Base-by-base conservation (phyloP, 2,113 vertebrate genomes). In the Pipra filicauda region DNA sequence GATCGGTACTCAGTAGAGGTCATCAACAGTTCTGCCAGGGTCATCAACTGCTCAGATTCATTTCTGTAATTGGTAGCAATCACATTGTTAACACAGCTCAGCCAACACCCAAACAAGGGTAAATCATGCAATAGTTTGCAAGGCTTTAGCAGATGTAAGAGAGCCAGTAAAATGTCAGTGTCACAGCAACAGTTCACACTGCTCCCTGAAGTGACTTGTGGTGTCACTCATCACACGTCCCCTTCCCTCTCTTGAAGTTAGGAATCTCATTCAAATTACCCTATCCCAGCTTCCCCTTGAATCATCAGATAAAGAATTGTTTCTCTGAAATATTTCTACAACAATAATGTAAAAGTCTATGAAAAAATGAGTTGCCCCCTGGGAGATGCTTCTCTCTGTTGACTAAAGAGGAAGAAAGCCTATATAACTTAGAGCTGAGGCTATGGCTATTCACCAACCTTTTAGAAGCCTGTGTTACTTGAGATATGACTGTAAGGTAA, bases 221-320 rank as follows among this genome's bases (percentile, higher is more conserved):
- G 8, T 81, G n/a, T 62, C 52, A 21, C 15, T 69, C 5, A 16
- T 4, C 1, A 1, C 15, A 27, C 0, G 0, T 30, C 3, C 12
- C 19, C 57, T 93, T 79, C 58, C 28, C 11, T 39, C 8, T 59
- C 35, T 80, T 14, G 26, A 80, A 52, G 8, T 26, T 65, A 57
- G 28, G 24, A 78, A 74, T 10, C 17, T 62, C 8, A 11, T 74
- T 80, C 21, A 33, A 41, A 73, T 80, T 23, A 89, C 28, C 48
- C 46, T 76, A 14, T 22, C 27, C 24, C 72, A 26, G 6, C 41
- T 88, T 86, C 31, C 6, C 33, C 55, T 58, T 74, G 69, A 81
- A 66, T 73, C n/a, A 65, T 28, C 28, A 44, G 58, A 55, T 58
- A 22, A 87, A 77, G 30, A 39, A 49, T 11, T 66, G 2, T 27